Evolutionary conservation across 2,888 invertebrate species (phyloP).

Genomic region (Drosophila incognita): DNA sequence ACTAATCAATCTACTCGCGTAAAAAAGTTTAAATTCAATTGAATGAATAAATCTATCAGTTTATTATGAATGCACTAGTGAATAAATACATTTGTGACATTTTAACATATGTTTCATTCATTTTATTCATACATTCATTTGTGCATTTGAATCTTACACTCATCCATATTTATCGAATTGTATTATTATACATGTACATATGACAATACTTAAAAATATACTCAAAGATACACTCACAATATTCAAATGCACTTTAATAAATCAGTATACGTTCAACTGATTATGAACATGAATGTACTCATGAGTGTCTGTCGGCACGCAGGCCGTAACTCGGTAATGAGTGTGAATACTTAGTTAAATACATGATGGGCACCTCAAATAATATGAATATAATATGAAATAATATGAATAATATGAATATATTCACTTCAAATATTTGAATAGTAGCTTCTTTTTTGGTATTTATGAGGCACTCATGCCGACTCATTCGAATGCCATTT

Average conservation of each 20-base stretch:
- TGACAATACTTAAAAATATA: neutral
- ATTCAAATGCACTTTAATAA: neutral
- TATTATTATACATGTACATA: neutral
- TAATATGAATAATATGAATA: neutral
- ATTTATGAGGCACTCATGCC: slow-evolving; percentile 4
- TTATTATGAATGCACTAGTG: neutral
- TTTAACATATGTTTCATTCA: neutral
- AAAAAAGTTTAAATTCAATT: neutral
- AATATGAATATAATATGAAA: neutral
- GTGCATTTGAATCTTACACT: neutral
- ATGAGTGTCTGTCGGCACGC: neutral
- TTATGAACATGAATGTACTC: neutral
- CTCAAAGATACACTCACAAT: neutral
- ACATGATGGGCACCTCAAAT: neutral
- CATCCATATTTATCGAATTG: neutral
- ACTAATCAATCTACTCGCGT: neutral
- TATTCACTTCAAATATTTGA: neutral
- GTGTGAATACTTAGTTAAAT: no score
- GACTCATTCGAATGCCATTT: slow-evolving; percentile 13
- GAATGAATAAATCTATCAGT: neutral
- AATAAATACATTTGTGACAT: neutral
- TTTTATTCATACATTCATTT: neutral
- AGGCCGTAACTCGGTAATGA: neutral
- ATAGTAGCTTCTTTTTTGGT: neutral
- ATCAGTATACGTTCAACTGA: no score